phyloP scores from a whole-genome alignment of 1,140 invertebrate genomes.

The Drosophila nigromelanica region DNA sequence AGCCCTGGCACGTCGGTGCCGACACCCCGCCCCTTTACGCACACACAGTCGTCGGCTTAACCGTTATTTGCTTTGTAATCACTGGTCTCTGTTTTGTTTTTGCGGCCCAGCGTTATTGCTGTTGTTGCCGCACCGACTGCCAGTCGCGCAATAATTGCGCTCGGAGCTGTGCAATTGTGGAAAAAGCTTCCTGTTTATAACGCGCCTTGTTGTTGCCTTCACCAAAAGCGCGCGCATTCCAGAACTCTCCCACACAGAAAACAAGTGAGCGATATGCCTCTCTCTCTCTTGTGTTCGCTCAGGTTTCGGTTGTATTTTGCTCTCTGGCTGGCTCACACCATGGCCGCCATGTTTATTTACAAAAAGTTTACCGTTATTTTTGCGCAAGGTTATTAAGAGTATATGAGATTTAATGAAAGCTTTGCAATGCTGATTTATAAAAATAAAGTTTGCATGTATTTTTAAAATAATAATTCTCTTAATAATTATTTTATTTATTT shows the following conservation, averaged over 20 bases:
- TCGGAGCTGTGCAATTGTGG: slow-evolving; percentile 67
- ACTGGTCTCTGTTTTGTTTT: slow-evolving; percentile 51
- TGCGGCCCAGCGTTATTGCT: slow-evolving; percentile 47
- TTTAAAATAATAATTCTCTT: no score
- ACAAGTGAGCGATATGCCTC: slow-evolving; percentile 13
- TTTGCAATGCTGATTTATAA: neutral
- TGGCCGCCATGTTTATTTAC: slow-evolving; percentile 78
- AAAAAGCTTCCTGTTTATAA: slow-evolving; percentile 76
- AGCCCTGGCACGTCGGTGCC: slow-evolving; percentile 42
- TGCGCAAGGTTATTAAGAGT: neutral
- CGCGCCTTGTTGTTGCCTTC: slow-evolving; percentile 13
- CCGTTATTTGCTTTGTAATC: slow-evolving; percentile 57
- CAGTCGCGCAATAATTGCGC: slow-evolving; percentile 74
- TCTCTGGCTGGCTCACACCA: slow-evolving; percentile 56
- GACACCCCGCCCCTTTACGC: slow-evolving; percentile 22
- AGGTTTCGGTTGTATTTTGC: neutral
- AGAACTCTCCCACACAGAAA: slow-evolving; percentile 55
- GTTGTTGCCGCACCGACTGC: slow-evolving; percentile 74
- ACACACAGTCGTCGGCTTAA: slow-evolving; percentile 18
- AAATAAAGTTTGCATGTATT: no score
- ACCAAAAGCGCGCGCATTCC: slow-evolving; percentile 77
- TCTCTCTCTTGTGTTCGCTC: slow-evolving; percentile 10
- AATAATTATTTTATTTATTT: no score
- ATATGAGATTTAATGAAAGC: neutral
- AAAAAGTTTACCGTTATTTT: slow-evolving; percentile 72